Conservation (phyloP, 92 coral and sea anemone genomes). For the Isaurus tuberculatus region DNA sequence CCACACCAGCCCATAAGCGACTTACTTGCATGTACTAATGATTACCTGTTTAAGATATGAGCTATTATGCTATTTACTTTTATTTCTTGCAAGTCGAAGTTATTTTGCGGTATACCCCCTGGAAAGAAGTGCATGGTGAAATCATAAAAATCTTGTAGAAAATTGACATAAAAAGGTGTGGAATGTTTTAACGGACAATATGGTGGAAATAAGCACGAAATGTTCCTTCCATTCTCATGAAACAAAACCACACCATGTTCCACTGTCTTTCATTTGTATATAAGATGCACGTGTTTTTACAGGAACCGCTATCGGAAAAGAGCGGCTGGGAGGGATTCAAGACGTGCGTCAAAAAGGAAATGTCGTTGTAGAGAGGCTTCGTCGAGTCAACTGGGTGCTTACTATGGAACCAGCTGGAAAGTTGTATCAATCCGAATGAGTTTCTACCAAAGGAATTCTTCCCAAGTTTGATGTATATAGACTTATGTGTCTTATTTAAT, state of each 20-base stretch:
- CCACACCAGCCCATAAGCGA: no score
- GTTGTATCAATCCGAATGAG: background rate
- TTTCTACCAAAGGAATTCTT: no score
- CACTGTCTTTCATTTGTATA: background rate
- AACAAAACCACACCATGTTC: background rate
- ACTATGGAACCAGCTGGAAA: background rate
- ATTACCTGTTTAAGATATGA: no score
- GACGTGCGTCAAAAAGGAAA: conserved; percentile 81
- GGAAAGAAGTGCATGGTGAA: no score
- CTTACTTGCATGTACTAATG: no score
- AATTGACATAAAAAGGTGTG: no score
- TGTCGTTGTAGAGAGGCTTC: conserved; percentile 64
- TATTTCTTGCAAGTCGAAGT: no score
- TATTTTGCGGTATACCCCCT: no score
- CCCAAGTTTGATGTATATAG: no score
- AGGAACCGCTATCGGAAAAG: conserved; percentile 69
- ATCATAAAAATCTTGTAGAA: background rate
- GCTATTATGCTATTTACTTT: no score
- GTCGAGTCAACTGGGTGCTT: background rate
- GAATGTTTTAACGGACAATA: no score
- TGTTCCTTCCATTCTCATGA: background rate
- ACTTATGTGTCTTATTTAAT: no score
- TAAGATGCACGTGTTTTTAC: background rate
- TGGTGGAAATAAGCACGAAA: background rate
- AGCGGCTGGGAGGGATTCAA: conserved; percentile 89